Conservation (phyloP, 2,888 invertebrate species). For the Drosophila robusta region DNA sequence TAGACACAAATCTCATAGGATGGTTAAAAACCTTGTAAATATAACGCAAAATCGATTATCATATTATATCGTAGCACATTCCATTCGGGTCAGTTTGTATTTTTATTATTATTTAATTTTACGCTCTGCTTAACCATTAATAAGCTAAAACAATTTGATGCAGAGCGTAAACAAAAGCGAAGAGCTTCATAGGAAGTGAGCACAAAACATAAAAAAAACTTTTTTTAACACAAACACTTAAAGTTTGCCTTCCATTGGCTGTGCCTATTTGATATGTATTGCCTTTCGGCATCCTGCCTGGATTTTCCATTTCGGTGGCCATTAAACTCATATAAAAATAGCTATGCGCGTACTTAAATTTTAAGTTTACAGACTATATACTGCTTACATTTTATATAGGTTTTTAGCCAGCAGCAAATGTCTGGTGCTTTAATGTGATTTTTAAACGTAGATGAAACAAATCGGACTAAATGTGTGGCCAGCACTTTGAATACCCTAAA, state of each 20-base stretch:
- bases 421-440: conserved; percentile 13
- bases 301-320: conserved; percentile 47
- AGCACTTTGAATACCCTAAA: not conserved
- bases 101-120: conserved; percentile 10
- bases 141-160: conserved; percentile 8
- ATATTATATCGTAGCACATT: not conserved
- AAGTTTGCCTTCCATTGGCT: conserved; percentile 33
- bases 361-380: conserved; percentile 40
- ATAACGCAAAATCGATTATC: not conserved
- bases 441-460: not conserved
- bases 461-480: not conserved
- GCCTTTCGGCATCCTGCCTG: conserved; percentile 10
- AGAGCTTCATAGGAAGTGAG: conserved; percentile 12
- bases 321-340: conserved; percentile 57
- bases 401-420: conserved; percentile 19
- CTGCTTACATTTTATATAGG: conserved; percentile 17
- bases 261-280: conserved; percentile 18
- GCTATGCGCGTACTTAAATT: conserved; percentile 27
- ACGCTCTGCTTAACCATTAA: conserved; percentile 18
- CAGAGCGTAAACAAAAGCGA: conserved; percentile 24
- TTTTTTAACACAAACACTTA: conserved; percentile 22
- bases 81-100: not conserved
- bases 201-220: conserved; percentile 1
- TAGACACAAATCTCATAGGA: too few species aligned
- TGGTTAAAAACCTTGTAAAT: too few species aligned